Evolutionary conservation across 2,113 vertebrate genomes (phyloP), one percentile per base, ranked within the genome.

Genomic region (Sinosuthora webbiana): DNA sequence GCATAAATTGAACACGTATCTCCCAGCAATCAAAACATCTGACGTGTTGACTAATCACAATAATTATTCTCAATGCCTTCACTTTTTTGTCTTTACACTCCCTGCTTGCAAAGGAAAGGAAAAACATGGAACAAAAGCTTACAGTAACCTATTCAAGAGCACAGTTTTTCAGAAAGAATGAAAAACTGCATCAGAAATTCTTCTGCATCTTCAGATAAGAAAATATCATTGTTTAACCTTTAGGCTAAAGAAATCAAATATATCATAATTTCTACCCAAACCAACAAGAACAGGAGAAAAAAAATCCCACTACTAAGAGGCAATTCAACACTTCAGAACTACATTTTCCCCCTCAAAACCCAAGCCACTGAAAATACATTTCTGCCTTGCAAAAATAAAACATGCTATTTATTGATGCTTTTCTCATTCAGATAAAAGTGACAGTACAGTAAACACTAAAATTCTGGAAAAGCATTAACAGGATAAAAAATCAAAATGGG

Each of bases 1-100:
- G 9, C 39, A 14, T 57, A 57, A 95, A 83, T 89, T 80, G 68
- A 53, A 89, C 60, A 87, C 35, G 1, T 45, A 75, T 50, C 39
- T 70, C n/a, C 19, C 52, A 89, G 84, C 21, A 87, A 84, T 67
- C 50, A 91, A 87, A 93, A 81, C 35, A 82, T 57, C 12, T 83
- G 50, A 93, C 35, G 2, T 39, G n/a, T 44, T 93, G 77, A 85
- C 65, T 93, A 75, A 87, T 87, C 78, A 70, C 50, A 78, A 13
- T n/a, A 70, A 79, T 81, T 76, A 85, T 49, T 84, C 81, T 63
- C 80, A 76, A n/a, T 7, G 5, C 45, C 20, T 90, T 80, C 41
- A 63, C 17, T 30, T 79, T 65, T 73, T 91, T 79, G 37, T 65
- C 39, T 95, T 80, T 89, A 47, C 41, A 53, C 7, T 82, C 50